Evolutionary conservation across 2,113 vertebrate species (phyloP).

Genomic region (Entelurus aequoreus): DNA sequence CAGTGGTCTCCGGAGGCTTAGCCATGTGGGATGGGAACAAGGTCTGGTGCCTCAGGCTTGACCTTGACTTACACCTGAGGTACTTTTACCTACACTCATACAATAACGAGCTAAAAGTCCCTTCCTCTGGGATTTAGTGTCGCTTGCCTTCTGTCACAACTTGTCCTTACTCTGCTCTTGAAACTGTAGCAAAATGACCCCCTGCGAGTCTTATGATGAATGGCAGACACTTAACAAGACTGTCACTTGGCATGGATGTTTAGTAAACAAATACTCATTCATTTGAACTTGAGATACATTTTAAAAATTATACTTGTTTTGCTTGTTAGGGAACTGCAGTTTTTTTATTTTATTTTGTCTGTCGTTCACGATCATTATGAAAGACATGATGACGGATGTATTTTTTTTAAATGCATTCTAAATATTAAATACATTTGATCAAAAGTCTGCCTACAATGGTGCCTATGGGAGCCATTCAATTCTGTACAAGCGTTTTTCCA

Average conservation of each 20-base stretch:
- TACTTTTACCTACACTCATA: conserved; percentile 1
- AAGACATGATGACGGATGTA: no score
- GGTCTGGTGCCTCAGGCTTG: conserved; percentile 18
- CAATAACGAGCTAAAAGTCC: conserved; percentile 32
- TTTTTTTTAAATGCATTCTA: no score
- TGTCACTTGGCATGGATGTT: not conserved
- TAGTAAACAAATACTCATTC: not conserved
- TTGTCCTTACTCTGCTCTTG: not conserved
- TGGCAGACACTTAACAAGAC: not conserved
- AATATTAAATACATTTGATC: no score
- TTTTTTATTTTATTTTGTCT: no score
- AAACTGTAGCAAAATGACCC: conserved; percentile 43
- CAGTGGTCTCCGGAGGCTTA: conserved; percentile 5
- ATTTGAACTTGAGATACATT: no score
- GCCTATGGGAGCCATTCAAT: no score
- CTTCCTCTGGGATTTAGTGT: conserved; percentile 11
- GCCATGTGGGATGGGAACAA: conserved; percentile 30
- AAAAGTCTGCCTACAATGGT: no score
- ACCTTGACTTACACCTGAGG: conserved; percentile 23
- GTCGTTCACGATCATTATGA: no score
- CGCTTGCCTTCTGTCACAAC: conserved; percentile 4
- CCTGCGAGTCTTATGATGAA: not conserved
- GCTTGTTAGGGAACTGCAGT: not conserved
- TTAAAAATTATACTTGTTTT: no score
- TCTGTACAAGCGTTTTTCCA: no score